A percentile compares a stretch with the other conserved stretches of the same genome.
Evolutionary conservation across 1,140 invertebrate genomes (phyloP).

Genomic region (Melitaea cinxia): DNA sequence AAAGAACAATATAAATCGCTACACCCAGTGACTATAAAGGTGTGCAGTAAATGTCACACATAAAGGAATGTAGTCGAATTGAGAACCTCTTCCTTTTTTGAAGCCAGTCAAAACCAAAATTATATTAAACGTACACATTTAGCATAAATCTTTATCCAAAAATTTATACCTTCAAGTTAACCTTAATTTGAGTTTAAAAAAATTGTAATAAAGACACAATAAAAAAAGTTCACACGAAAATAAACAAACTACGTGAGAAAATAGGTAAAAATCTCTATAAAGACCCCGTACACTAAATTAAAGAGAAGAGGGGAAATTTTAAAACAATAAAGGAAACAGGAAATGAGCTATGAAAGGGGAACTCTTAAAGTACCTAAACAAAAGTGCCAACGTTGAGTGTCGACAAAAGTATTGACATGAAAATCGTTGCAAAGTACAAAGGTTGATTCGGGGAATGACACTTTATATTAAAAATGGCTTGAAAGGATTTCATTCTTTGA

Average conservation of each 20-base stretch:
- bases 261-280: background rate
- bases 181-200: too few relatives aligned
- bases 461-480: background rate
- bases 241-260: background rate
- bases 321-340: slow-evolving; percentile 23
- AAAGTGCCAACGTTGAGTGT: slow-evolving; percentile 12
- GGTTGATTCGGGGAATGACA: background rate
- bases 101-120: too few relatives aligned
- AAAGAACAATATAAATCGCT: too few relatives aligned
- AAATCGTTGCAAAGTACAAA: background rate
- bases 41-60: too few relatives aligned
- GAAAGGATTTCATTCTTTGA: background rate
- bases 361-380: slow-evolving; percentile 9
- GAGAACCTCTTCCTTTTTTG: too few relatives aligned
- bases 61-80: too few relatives aligned
- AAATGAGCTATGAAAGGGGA: slow-evolving; percentile 24
- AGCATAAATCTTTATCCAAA: too few relatives aligned
- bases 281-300: background rate
- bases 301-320: background rate
- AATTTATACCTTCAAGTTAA: too few relatives aligned
- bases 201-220: too few relatives aligned
- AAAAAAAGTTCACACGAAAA: too few relatives aligned
- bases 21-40: too few relatives aligned
- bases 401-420: slow-evolving; percentile 13
- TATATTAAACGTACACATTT: too few relatives aligned